phyloP scores from a whole-genome alignment of 2,797 vertebrate species.

The Cossypha caffra region DNA sequence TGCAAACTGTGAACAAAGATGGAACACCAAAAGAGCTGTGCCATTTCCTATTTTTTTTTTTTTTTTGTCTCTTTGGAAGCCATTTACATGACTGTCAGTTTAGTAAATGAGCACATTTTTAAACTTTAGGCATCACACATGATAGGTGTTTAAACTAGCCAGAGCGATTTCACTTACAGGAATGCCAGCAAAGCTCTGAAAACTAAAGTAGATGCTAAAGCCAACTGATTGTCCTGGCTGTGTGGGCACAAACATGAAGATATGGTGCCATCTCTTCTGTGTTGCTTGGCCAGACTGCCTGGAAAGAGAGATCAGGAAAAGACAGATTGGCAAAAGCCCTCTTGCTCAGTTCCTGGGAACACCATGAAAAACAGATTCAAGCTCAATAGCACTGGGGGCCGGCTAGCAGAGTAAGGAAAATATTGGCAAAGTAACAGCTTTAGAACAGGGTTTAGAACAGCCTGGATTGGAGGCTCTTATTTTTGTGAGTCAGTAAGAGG shows the following conservation, averaged over 20 bases:
- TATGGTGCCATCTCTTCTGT: slow-evolving; percentile 2
- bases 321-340: slow-evolving; percentile 1
- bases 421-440: slow-evolving; percentile 31
- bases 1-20: slow-evolving; percentile 40
- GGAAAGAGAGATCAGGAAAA: slow-evolving; percentile 22
- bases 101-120: slow-evolving; percentile 1
- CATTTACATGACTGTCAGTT: background rate
- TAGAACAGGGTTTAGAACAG: background rate
- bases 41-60: background rate
- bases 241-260: background rate
- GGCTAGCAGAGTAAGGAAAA: background rate
- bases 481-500: background rate
- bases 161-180: background rate
- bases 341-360: background rate
- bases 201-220: background rate
- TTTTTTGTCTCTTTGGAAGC: background rate
- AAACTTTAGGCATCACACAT: background rate
- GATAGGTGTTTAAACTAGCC: background rate
- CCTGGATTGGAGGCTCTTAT: background rate
- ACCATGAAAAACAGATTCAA: background rate
- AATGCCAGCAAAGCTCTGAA: background rate
- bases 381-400: background rate
- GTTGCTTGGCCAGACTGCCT: slow-evolving; percentile 20
- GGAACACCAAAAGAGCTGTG: slow-evolving; percentile 6
- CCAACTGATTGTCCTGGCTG: background rate